Conservation (phyloP, 2,797 vertebrate genomes). For the Tachyglossus aculeatus region DNA sequence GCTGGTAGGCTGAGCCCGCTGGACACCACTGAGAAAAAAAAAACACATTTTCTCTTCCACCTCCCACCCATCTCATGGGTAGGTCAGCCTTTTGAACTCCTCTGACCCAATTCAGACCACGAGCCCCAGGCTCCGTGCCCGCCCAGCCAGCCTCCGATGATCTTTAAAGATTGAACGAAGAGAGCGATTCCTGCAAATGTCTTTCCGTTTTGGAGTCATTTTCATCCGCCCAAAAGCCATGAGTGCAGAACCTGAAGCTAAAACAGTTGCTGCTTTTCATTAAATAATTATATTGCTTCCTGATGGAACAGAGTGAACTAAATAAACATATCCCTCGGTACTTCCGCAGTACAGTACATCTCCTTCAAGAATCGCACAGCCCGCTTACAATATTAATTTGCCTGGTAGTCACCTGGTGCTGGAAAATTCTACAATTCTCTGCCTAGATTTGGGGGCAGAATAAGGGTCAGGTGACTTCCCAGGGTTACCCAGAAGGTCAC, state of each 20-base stretch:
- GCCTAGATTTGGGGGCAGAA: no score
- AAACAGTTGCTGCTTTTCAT: not conserved
- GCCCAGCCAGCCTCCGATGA: not conserved
- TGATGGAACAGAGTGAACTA: not conserved
- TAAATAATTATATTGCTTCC: not conserved
- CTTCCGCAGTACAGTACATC: not conserved
- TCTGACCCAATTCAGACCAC: not conserved
- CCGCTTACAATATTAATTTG: not conserved
- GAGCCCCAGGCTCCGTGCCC: not conserved
- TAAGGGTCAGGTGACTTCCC: no score
- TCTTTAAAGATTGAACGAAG: not conserved
- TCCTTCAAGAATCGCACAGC: not conserved
- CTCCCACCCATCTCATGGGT: no score
- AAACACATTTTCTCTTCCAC: no score
- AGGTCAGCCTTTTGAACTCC: no score
- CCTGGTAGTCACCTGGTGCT: not conserved
- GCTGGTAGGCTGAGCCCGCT: no score
- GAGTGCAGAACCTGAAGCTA: not conserved
- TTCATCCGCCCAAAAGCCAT: not conserved
- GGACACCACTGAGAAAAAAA: no score
- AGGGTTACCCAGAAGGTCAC: no score
- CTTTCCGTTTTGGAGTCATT: not conserved
- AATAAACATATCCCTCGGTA: not conserved
- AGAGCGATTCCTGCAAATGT: not conserved
- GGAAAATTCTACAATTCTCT: no score